phyloP scores from a whole-genome alignment of 2,888 invertebrate species.

The Temnothorax rugatulus region DNA sequence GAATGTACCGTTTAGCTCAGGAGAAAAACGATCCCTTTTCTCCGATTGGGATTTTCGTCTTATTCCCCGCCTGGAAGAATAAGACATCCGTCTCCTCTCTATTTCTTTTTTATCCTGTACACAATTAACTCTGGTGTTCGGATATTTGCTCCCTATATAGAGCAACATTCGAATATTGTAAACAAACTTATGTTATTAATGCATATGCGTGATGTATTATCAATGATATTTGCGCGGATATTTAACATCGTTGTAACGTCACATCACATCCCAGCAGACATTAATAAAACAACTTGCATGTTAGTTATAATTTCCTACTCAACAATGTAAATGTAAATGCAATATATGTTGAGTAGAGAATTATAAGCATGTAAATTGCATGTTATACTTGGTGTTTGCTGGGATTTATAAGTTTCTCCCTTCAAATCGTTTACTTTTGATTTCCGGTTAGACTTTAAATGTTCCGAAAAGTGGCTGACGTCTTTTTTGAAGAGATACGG shows the following conservation, averaged over 20 bases:
- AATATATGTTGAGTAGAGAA: no score
- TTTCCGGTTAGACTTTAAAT: slow-evolving; percentile 74
- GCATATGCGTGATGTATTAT: background rate
- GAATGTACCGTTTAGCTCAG: background rate
- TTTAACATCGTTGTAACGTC: background rate
- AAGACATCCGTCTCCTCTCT: background rate
- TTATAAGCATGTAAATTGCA: no score
- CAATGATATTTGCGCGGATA: background rate
- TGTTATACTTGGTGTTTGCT: no score
- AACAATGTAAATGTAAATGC: no score
- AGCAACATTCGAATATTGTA: background rate
- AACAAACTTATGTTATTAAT: background rate
- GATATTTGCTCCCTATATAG: background rate
- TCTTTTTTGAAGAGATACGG: slow-evolving; percentile 77
- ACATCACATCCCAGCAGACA: no score
- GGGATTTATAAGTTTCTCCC: background rate
- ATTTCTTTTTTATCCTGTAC: background rate
- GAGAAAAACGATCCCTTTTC: background rate
- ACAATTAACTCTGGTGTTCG: background rate
- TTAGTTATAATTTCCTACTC: no score
- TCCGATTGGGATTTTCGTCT: background rate
- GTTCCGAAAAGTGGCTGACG: slow-evolving; percentile 77
- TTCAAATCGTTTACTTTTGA: background rate
- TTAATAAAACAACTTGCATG: background rate
- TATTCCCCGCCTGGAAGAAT: background rate